Evolutionary conservation across 2,113 vertebrate species (phyloP), one percentile per base, ranked within the genome.

Genomic region (Protomyctophum bolini): DNA sequence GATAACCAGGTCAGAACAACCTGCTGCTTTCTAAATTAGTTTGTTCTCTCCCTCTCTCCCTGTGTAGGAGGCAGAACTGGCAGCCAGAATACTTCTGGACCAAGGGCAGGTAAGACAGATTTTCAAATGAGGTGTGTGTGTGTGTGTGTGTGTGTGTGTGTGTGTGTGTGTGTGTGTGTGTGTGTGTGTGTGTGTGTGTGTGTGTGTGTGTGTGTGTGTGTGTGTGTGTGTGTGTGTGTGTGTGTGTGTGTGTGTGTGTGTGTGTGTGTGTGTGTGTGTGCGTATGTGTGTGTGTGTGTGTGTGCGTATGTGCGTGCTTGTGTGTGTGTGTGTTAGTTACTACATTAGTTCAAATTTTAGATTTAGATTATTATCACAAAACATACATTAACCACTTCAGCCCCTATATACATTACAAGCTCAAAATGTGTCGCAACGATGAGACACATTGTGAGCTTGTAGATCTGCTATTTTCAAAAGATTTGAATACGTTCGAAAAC

Each of bases 71-170:
- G 93, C 86, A 61, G 93, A 94, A 57, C 75, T 91, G 68, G 93
- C 92, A 10, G 93, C 92, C 6, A 81, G 90, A 74, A 91, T 94
- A 51, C 89, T 94, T 58, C 83, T 94, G 73, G 92, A 94, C 72
- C 92, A 92, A 45, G 93, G 92, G 50, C 91, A 94, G 90, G 93
- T 94, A 10, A 73, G 82, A 12, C 6, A 33, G 33, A 33, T 12
- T 9, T 10, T 7, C 9, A 58, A 14, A 8, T 47, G 10, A 7
- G 7, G 33, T 15, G 33, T 47, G 59, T 50, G 14, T 28, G 66
- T 68, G 56, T 68, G 69, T 56, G 50, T 71, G 69, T 63, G 59
- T 58, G 48, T 51, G n/a, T 29, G 48, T 52, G 60, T 33, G 6
- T 10, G 9, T 46, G 65, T 33, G 45, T 28, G 15, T 50, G 52